These are phyloP conservation scores for Tetramorium alpestre DNA, from an alignment of 1,140 invertebrate genomes.

Conservation along the genomic window DNA sequence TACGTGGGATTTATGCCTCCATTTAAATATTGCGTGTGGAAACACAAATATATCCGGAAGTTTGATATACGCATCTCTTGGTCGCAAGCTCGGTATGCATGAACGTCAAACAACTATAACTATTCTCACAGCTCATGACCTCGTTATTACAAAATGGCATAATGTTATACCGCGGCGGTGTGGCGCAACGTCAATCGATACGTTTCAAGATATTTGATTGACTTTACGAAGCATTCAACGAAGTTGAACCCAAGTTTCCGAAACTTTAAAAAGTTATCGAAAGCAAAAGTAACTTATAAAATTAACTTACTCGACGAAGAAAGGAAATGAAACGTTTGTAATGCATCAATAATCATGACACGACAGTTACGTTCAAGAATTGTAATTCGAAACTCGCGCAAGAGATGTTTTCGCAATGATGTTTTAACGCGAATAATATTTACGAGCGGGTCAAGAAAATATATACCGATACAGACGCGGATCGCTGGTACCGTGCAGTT, in stretches of 20 bases:
- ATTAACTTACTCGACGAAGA: neutral
- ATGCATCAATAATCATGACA: neutral
- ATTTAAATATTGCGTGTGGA: slow-evolving; percentile 21
- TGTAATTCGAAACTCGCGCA: neutral
- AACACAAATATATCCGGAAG: slow-evolving; percentile 44
- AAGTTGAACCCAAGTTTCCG: neutral
- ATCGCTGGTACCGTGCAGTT: neutral
- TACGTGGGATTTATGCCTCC: slow-evolving; percentile 12
- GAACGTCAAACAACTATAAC: slow-evolving; percentile 21
- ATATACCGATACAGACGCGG: neutral
- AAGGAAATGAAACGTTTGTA: neutral
- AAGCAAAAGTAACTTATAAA: neutral
- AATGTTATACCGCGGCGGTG: neutral
- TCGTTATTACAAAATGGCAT: slow-evolving; percentile 35
- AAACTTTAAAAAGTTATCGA: neutral
- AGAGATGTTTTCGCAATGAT: neutral
- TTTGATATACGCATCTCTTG: slow-evolving; percentile 18
- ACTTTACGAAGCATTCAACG: neutral
- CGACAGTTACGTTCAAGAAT: neutral
- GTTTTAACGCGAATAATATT: neutral
- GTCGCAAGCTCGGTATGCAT: slow-evolving; percentile 16
- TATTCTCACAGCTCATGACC: slow-evolving; percentile 6
- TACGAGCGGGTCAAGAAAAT: neutral
- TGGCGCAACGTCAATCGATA: neutral
- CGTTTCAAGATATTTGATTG: slow-evolving; percentile 25